Base-by-base conservation (phyloP, 2,113 vertebrate genomes). In the Sinocyclocheilus anophthalmus region DNA sequence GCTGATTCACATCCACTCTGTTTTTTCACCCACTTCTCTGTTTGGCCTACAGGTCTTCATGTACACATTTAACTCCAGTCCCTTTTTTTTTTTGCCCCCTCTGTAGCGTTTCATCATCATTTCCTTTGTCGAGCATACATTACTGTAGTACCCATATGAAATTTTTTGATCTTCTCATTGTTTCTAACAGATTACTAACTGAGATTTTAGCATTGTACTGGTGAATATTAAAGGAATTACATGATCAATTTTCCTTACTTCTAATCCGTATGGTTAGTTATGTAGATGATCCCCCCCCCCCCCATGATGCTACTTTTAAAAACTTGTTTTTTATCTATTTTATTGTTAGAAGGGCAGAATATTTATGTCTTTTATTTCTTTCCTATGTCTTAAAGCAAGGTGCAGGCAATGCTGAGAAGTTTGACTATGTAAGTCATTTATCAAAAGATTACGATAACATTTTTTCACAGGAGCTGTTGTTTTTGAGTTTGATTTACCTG, bases 361-460 rank as follows among this genome's bases (percentile, higher is more conserved):
- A 30, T 75, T 18, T 84, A 57, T 26, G 16, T 33, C 45, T 50
- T 61, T 85, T 87, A 77, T 63, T 75, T 26, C 26, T 18, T 84
- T 84, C n/a, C n/a, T 33, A 85, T 89, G 78, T 87, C 90, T 90
- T 91, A 92, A 95, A 99, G 98, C 97, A 98, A 95, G 95, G 95
- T 94, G 95, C 93, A 90, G 94, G 97, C 94, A 99, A 97, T n/a
- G 98, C 98, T 33, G 98, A 99, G 88, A 99, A 97, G 89, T 99
- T 99, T 95, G 98, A 99, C 92, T 99, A 99, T 86, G 98, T 99
- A 93, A 99, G 98, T 98, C 3, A 83, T 9, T 48, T 5, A 88
- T 37, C 20, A 79, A 1, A 42, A 48, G 11, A 14, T 18, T 48
- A 11, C 9, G 10, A 45, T 45, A 37, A 42, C 45, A 48, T 48